Base-by-base conservation (phyloP, 2,888 invertebrate genomes). In the Steinernema scapterisci region DNA sequence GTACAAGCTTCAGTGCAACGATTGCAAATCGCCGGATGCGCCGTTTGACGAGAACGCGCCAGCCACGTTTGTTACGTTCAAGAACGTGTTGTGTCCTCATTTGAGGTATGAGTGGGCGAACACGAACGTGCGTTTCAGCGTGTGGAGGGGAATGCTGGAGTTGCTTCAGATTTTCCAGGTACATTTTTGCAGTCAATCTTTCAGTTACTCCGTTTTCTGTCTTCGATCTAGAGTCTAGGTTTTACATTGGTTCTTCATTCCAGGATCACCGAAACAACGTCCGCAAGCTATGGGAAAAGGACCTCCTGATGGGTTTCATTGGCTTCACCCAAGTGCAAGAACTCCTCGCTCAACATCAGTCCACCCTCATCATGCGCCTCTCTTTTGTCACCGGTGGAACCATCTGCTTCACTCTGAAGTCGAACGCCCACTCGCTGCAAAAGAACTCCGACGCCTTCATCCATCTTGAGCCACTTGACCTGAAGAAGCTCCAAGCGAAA, bases 61-160 rank as follows among this genome's bases (percentile, higher is more conserved):
- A 5, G 44, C 71, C 16, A 19, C 76, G 70, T 74, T 76, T 45
- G 78, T 86, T 16, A 81, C 83, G 1, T 86, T 87, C 80, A 86
- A 87, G 71, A 86, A 87, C 73, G 82, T 86, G 44, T 76, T 86
- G 7, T 86, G 86, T 73, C 86, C 86, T 1, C 86, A 86, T 78
- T 78, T 86, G 19, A 80, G 84, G 16, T 86, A 85, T 73, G 84
- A 84, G 56, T 82, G 82, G 70, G 83, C 83, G 48, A 80, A 78
- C 38, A 82, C 80, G 21, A 83, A 85, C 70, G 81, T 85, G 25
- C 76, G 83, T 23, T 87, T 87, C 75, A 85, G 86, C 44, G 77
- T 86, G 0, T 86, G 84, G 84, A 78, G 85, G 21, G 85, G 83
- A 77, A 84, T 87, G 86, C 79, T 86, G 63, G 86, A 86, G 63